Evolutionary conservation across 2,113 vertebrate species (phyloP).

Genomic region (Rhabdomys dilectus): DNA sequence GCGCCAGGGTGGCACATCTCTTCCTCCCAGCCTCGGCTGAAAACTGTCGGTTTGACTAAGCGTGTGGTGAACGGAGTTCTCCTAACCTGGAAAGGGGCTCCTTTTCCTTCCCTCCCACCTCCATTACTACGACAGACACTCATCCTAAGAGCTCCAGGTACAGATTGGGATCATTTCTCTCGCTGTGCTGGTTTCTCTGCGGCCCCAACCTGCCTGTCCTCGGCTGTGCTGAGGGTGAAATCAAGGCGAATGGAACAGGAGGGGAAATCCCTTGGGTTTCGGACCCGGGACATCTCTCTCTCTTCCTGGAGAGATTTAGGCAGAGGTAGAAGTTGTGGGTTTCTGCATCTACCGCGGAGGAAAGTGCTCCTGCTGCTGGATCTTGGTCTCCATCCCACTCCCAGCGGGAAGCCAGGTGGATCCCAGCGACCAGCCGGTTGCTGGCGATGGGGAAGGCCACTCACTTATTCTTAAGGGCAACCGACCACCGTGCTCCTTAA

Average conservation of each 20-base stretch:
- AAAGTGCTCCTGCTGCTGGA: too few relatives aligned
- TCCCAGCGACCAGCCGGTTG: too few relatives aligned
- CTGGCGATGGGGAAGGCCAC: not conserved
- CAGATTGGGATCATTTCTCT: not conserved
- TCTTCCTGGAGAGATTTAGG: not conserved
- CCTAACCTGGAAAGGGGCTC: not conserved
- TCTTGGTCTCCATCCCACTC: not conserved
- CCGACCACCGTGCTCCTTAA: too few relatives aligned
- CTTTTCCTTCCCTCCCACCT: not conserved
- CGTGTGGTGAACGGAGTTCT: not conserved
- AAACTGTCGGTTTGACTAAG: not conserved
- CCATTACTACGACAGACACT: too few relatives aligned
- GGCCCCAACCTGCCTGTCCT: not conserved
- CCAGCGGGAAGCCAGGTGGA: not conserved
- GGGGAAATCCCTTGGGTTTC: not conserved
- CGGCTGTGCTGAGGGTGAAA: not conserved
- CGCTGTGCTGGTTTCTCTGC: not conserved
- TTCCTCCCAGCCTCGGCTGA: not conserved
- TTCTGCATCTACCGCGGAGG: not conserved
- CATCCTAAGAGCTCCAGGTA: not conserved
- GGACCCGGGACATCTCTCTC: not conserved
- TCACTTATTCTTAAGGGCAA: too few relatives aligned
- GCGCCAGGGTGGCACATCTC: not conserved
- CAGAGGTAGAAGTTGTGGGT: not conserved
- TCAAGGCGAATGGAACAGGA: not conserved